Conservation (phyloP, 64 coral and sea anemone species). For the Dendronephthya gigantea region DNA sequence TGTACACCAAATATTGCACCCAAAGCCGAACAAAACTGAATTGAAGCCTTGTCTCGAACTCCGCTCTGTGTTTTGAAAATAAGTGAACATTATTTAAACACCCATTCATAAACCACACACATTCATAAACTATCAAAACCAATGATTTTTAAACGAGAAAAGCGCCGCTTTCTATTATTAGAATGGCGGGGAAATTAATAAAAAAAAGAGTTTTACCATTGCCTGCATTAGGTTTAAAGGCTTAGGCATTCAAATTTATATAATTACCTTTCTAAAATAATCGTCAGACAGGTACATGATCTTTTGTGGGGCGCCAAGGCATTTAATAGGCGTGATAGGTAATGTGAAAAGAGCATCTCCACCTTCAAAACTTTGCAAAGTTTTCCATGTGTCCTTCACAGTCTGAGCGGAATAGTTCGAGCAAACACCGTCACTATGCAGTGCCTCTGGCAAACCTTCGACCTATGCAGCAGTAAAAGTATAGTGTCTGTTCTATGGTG, state of each 20-base stretch:
- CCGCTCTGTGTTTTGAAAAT: conserved; percentile 23
- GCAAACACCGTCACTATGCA: conserved; percentile 64
- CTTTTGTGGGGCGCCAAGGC: conserved; percentile 89
- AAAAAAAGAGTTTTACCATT: no score
- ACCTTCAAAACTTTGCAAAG: conserved; percentile 67
- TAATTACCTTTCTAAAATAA: conserved; percentile 60
- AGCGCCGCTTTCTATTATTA: no score
- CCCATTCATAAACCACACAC: no score
- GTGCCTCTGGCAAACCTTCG: conserved; percentile 56
- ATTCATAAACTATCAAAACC: no score
- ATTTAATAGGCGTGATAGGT: conserved; percentile 82
- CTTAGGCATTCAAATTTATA: no score
- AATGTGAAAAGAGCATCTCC: conserved; percentile 94
- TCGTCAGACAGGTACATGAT: conserved; percentile 95
- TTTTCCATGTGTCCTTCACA: conserved; percentile 87
- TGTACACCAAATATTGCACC: conserved; percentile 86
- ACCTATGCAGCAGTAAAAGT: conserved; percentile 41
- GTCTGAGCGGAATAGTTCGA: conserved; percentile 70
- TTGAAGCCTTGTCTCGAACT: conserved; percentile 41
- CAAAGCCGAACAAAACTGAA: conserved; percentile 73
- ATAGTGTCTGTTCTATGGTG: no score
- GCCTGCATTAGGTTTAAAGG: no score
- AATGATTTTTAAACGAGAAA: no score
- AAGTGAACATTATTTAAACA: no score
- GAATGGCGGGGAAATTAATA: no score